Conservation (phyloP, 2,113 vertebrate genomes). For the Tinamus guttatus region DNA sequence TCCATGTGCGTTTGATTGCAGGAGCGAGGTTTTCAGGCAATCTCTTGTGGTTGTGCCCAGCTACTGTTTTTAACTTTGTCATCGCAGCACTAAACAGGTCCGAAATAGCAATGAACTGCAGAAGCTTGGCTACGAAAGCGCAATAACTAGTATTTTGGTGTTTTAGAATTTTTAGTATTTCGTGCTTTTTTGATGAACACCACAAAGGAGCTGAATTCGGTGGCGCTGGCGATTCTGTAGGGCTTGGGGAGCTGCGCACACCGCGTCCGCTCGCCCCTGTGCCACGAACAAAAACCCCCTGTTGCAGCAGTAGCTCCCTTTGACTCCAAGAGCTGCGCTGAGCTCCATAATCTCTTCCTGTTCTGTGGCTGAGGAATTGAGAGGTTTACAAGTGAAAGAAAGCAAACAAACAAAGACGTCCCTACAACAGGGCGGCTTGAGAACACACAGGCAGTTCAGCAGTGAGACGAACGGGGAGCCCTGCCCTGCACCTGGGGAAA, state of each 20-base stretch:
- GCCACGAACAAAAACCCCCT: conserved; percentile 44
- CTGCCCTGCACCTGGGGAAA: neutral
- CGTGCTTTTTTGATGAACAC: neutral
- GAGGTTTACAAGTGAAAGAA: conserved; percentile 16
- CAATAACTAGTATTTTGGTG: neutral
- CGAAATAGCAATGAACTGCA: neutral
- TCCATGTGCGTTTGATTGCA: neutral
- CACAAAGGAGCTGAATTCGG: conserved; percentile 21
- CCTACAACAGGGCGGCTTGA: neutral
- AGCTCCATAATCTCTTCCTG: conserved; percentile 38
- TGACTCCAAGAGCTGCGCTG: neutral
- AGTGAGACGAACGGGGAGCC: neutral
- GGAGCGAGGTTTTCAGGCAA: neutral
- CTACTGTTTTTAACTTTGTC: neutral
- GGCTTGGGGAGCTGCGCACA: neutral
- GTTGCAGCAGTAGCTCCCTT: conserved; percentile 16
- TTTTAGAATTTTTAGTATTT: neutral
- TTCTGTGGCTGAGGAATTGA: neutral
- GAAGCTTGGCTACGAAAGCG: neutral
- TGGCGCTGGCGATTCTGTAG: neutral
- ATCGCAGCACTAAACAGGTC: neutral
- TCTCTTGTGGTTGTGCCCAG: neutral
- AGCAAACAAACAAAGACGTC: neutral
- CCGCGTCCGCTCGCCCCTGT: neutral
- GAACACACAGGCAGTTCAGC: neutral